Evolutionary conservation across 2,888 invertebrate species (phyloP).

Genomic region (Stenoptilia bipunctidactyla): DNA sequence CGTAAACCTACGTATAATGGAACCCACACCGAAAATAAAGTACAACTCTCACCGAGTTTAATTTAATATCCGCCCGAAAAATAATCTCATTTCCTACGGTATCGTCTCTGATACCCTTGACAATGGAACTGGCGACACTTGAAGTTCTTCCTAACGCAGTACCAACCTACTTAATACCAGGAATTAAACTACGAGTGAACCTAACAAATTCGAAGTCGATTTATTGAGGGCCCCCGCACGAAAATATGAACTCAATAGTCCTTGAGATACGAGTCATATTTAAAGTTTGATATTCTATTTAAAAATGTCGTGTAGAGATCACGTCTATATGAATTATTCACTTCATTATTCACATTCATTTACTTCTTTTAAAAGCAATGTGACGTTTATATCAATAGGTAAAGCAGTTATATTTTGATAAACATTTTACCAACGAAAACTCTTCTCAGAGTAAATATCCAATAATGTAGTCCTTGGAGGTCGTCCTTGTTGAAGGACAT

Average conservation of each 20-base stretch:
- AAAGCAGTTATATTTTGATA: too few relatives aligned
- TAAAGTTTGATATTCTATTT: too few relatives aligned
- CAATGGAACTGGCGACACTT: slow-evolving; percentile 15
- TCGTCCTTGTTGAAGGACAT: slow-evolving; percentile 27
- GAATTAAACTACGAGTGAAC: slow-evolving; percentile 3
- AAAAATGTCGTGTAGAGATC: too few relatives aligned
- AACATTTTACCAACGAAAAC: too few relatives aligned
- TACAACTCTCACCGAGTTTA: slow-evolving; percentile 43
- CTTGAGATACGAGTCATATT: too few relatives aligned
- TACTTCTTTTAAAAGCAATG: too few relatives aligned
- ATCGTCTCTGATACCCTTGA: slow-evolving; percentile 30
- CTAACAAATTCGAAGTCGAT: background rate
- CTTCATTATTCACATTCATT: too few relatives aligned
- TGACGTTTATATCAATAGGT: too few relatives aligned
- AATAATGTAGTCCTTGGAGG: background rate
- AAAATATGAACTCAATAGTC: slow-evolving; percentile 2
- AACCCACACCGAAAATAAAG: slow-evolving; percentile 39
- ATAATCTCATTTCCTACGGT: slow-evolving; percentile 46
- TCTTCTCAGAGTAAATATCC: too few relatives aligned
- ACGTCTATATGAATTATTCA: too few relatives aligned
- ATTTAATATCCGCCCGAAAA: slow-evolving; percentile 66
- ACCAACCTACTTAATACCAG: background rate
- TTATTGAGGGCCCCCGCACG: background rate
- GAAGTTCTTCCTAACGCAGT: background rate
- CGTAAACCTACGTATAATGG: slow-evolving; percentile 29